Evolutionary conservation across 2,888 invertebrate genomes (phyloP).

Genomic region (Vannuccia rotundouncinata): DNA sequence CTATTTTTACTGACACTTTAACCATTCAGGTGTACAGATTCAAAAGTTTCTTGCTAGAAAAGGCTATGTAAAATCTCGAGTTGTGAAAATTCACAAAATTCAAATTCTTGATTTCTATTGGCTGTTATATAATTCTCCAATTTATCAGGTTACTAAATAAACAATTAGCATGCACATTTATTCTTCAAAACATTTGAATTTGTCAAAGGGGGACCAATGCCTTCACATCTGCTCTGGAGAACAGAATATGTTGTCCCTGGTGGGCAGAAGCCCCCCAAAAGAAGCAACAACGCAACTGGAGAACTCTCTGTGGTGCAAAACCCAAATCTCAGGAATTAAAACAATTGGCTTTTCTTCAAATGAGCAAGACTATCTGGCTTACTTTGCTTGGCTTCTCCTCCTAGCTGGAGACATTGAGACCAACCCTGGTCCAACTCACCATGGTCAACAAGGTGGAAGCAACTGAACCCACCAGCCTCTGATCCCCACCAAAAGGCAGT

Average conservation of each 20-base stretch:
- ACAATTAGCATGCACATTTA: too few relatives aligned
- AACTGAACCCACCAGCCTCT: background rate
- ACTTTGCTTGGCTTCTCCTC: conserved; percentile 2
- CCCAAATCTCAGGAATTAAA: conserved; percentile 10
- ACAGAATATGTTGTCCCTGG: conserved; percentile 8
- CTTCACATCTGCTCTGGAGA: conserved; percentile 18
- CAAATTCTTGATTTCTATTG: too few relatives aligned
- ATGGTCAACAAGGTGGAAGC: background rate
- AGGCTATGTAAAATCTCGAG: too few relatives aligned
- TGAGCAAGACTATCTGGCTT: conserved; percentile 2
- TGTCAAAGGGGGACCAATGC: conserved; percentile 15
- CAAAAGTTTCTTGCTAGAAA: too few relatives aligned
- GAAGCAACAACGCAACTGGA: background rate
- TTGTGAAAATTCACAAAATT: too few relatives aligned
- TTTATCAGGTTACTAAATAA: too few relatives aligned
- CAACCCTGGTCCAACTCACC: background rate
- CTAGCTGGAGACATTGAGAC: background rate
- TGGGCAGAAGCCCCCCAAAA: conserved; percentile 13
- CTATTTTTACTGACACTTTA: too few relatives aligned
- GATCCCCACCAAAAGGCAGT: too few relatives aligned
- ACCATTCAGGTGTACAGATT: too few relatives aligned
- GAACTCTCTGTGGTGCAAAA: background rate
- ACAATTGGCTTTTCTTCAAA: background rate
- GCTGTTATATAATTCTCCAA: too few relatives aligned
- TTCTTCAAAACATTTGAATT: too few relatives aligned